phyloP scores from a whole-genome alignment of 2,113 vertebrate genomes.

The Gyps fulvus region DNA sequence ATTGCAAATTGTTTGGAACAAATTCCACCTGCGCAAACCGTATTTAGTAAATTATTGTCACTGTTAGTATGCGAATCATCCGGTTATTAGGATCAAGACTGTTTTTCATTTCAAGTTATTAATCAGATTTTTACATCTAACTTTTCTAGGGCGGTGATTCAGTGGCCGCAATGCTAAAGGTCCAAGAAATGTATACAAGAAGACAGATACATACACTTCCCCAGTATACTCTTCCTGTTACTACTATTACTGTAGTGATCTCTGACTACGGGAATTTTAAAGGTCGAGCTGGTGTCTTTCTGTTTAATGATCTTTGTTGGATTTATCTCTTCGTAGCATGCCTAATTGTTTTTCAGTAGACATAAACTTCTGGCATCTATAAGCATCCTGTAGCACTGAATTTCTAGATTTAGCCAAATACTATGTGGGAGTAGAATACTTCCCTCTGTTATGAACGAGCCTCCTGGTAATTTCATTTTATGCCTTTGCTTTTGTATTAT shows the following conservation, averaged over 20 bases:
- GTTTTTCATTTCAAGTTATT: not conserved
- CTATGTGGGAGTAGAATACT: not conserved
- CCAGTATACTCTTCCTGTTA: not conserved
- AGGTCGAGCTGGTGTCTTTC: not conserved
- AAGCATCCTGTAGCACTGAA: not conserved
- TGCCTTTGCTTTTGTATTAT: not conserved
- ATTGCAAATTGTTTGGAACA: not conserved
- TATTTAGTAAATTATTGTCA: not conserved
- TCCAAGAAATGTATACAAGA: not conserved
- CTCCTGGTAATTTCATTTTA: conserved; percentile 5
- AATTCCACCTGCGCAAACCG: not conserved
- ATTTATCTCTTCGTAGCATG: not conserved
- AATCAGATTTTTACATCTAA: not conserved
- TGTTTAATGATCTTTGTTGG: not conserved
- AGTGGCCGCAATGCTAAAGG: not conserved
- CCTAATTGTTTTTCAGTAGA: not conserved
- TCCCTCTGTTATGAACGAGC: not conserved
- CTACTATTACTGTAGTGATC: not conserved
- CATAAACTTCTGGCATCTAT: not conserved
- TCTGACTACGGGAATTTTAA: not conserved
- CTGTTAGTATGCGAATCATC: not conserved
- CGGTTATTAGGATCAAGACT: not conserved
- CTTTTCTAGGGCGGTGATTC: not conserved
- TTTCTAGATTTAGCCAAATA: not conserved
- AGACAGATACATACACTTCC: not conserved